Evolutionary conservation across 2,797 vertebrate species (phyloP).

Genomic region (Sebastes cheni): DNA sequence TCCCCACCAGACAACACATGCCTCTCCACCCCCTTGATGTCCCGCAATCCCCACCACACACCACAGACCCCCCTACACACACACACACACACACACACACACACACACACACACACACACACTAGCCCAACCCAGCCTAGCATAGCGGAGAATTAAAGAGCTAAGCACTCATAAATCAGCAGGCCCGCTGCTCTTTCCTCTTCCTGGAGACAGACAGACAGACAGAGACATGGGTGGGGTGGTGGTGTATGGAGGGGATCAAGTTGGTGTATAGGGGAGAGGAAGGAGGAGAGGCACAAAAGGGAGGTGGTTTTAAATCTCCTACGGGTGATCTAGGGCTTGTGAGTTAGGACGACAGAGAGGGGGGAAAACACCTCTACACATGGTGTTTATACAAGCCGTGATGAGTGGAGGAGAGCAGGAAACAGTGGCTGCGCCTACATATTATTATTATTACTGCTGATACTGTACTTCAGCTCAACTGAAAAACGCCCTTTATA

Average conservation of each 20-base stretch:
- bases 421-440: conserved; percentile 5
- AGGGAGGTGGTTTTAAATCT: conserved; percentile 56
- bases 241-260: conserved; percentile 11
- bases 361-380: conserved; percentile 15
- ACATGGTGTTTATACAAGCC: conserved; percentile 31
- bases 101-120: not conserved
- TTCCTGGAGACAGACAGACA: conserved; percentile 64
- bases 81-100: not conserved
- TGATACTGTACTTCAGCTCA: conserved; percentile 9
- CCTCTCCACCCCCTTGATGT: conserved; percentile 40
- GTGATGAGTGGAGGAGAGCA: conserved; percentile 18
- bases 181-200: conserved; percentile 46
- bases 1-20: conserved; percentile 32
- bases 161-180: conserved; percentile 72
- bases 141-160: conserved; percentile 65
- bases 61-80: not conserved
- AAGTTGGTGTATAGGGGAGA: conserved; percentile 22
- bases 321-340: conserved; percentile 37
- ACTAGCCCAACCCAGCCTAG: not conserved
- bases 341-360: conserved; percentile 30
- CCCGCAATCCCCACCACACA: not conserved
- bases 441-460: conserved; percentile 23
- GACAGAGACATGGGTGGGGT: conserved; percentile 47
- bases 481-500: not conserved
- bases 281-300: conserved; percentile 34